Conservation (phyloP, 2,797 vertebrate genomes). For the Mormyrus hasselquistii region DNA sequence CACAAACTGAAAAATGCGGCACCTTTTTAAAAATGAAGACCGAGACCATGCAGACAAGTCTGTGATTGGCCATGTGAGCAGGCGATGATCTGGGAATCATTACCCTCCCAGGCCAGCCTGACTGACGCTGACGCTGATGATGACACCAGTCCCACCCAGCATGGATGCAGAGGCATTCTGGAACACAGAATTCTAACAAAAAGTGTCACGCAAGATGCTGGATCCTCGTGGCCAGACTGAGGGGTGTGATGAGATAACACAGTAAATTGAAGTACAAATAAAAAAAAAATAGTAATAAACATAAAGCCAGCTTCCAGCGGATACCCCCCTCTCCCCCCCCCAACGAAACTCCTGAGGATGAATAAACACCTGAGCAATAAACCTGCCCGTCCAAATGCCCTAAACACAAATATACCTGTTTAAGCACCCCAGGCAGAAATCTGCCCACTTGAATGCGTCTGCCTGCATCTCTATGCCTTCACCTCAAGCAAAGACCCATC, state of each 20-base stretch:
- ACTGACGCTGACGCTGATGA: background rate
- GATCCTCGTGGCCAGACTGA: background rate
- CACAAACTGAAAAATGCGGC: background rate
- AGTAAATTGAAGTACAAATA: background rate
- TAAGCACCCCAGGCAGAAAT: background rate
- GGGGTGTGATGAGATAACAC: background rate
- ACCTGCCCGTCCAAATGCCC: background rate
- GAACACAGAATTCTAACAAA: background rate
- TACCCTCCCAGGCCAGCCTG: background rate
- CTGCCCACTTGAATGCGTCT: background rate
- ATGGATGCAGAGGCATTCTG: background rate
- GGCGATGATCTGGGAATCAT: background rate
- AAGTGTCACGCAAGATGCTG: background rate
- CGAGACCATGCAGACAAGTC: background rate
- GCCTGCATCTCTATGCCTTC: background rate
- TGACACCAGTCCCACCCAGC: background rate
- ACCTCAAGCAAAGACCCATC: background rate
- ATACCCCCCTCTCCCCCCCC: too few relatives aligned
- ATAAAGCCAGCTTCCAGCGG: background rate
- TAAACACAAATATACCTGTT: background rate
- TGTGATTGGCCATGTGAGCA: background rate
- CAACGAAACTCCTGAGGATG: background rate
- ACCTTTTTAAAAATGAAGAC: background rate
- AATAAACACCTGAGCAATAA: conserved; percentile 4
- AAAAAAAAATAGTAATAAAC: background rate